Conservation (phyloP, 2,888 invertebrate species). For the Stratiomys singularior region DNA sequence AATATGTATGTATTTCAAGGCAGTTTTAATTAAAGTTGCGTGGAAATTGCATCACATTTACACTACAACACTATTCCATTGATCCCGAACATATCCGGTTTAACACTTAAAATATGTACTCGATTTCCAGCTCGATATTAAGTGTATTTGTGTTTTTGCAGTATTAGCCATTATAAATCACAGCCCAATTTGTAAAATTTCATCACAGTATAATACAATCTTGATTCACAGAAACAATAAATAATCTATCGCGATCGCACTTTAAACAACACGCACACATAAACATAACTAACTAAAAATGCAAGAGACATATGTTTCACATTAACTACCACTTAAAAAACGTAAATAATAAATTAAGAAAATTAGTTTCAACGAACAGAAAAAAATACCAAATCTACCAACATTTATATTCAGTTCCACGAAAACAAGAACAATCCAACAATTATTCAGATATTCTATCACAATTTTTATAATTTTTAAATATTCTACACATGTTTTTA, state of each 20-base stretch:
- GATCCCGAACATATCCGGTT: too few relatives aligned
- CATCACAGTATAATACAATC: neutral
- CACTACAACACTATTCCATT: too few relatives aligned
- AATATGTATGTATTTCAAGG: too few relatives aligned
- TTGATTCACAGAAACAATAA: neutral
- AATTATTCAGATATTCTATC: slow-evolving; percentile 9
- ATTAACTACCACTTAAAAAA: neutral
- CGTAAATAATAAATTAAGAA: slow-evolving; percentile 48
- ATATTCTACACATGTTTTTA: slow-evolving; percentile 37
- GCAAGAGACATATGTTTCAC: neutral
- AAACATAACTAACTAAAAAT: neutral
- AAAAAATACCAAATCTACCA: slow-evolving; percentile 64
- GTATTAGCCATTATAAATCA: too few relatives aligned
- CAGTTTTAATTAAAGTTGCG: too few relatives aligned
- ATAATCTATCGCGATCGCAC: neutral
- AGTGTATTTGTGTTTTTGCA: too few relatives aligned
- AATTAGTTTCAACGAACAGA: slow-evolving; percentile 61
- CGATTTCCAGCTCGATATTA: too few relatives aligned
- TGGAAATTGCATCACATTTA: too few relatives aligned
- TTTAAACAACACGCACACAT: slow-evolving; percentile 17
- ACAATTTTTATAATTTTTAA: neutral
- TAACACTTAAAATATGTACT: too few relatives aligned
- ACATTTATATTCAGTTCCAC: slow-evolving; percentile 53
- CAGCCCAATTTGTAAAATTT: too few relatives aligned
- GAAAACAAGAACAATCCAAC: slow-evolving; percentile 15